Base-by-base conservation (phyloP, 2,888 invertebrate species). In the Drosophila paranaensis region DNA sequence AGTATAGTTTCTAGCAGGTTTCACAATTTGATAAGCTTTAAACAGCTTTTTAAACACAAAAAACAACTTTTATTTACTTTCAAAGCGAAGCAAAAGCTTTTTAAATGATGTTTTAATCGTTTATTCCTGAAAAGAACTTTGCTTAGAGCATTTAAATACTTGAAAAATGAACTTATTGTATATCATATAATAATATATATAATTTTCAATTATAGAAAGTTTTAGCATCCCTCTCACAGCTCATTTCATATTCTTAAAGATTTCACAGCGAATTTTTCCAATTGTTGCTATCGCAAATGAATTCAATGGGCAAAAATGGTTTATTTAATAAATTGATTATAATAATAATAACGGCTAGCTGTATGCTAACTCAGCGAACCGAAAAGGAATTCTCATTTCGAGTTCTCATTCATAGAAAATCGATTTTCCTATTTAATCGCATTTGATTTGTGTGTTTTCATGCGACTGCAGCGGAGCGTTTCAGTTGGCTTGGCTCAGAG, bases 371-470 rank as follows among this genome's bases (percentile, higher is more conserved):
- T 11, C 50, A 20, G 33, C 13, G 33, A 53, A 39, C 20, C 27
- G 48, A 54, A 25, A 40, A 13, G 8, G 3, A n/a, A n/a, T 54
- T 39, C 40, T 35, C 51, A 53, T 53, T 53, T 53, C 20, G 6
- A 40, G 1, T 20, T 61, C 37, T 2, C 20, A 53, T 20, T 30
- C 35, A 33, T 9, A 56, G 16, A 39, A 30, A 65, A 48, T 55
- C 45, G 45, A 46, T 64, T 55, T 40, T 13, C 8, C 42, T n/a
- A n/a, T 40, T 35, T 48, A 48, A 48, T 63, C 40, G n/a, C 6
- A 25, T 42, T 58, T 51, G 40, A 33, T 33, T 60, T 54, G 14
- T n/a, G 61, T 54, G 20, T 61, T 54, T 54, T 46, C 43, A 16
- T 11, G 16, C 11, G 37, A 50, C 10, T 56, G 40, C 30, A 25